Evolutionary conservation across 2,888 invertebrate species (phyloP), one percentile per base, ranked within the genome.

Genomic region (Ectropis crepuscularia): DNA sequence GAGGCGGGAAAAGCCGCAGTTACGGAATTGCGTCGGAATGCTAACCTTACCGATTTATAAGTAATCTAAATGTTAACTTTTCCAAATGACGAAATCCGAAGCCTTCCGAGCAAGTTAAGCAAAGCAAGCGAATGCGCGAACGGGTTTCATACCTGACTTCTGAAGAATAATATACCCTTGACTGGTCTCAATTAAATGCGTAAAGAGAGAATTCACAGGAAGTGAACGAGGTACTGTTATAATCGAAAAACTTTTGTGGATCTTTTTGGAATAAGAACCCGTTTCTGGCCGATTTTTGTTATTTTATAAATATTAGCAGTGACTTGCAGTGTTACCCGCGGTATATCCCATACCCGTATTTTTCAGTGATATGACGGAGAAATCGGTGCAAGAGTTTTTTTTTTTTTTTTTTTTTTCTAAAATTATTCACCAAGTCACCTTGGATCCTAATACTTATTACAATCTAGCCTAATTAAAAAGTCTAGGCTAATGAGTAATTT

Each of bases 121-220:
- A 16, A 38, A 54, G 46, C 38, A 12, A 46, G 12, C 12, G 41
- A 6, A 38, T 38, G 45, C 45, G 45, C 46, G 54, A 54, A 12
- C 38, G 46, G 12, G 38, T 46, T 54, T 39, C 16, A 6, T n/a
- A 39, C 51, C 41, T 42, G 51, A 51, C 51, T 51, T 51, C 51
- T 16, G n/a, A 51, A 42, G 51, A 51, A 51, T 28, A 51, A 51
- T 51, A 41, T 41, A 51, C 28, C 51, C 51, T 51, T 10, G 51
- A 42, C 41, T 51, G 41, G 42, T 10, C 41, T 16, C 41, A 51
- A 51, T 51, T 51, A 51, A 42, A 39, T 28, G 12, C 51, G 41
- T 28, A 41, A 41, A 51, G n/a, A 28, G 51, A 10, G 50, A 50
- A 39, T 41, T 28, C n/a, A 51, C 41, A 41, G 28, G 51, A 42